Base-by-base conservation (phyloP, 2,888 invertebrate species). In the Polia nebulosa region DNA sequence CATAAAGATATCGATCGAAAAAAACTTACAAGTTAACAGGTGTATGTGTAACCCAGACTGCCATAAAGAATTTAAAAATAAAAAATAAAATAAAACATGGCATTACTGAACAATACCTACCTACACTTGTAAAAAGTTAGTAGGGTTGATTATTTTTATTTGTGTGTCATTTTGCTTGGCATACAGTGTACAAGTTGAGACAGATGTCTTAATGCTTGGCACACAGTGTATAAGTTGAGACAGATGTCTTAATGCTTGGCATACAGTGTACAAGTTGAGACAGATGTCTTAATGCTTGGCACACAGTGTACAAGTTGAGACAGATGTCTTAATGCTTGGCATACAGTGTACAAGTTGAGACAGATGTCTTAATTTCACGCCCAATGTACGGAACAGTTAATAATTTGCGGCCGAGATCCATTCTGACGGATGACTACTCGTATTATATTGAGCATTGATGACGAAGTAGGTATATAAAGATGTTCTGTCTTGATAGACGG, bases 121-220 rank as follows among this genome's bases (percentile, higher is more conserved):
- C 17, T 4, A 11, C 3, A 44, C 1, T 25, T 8, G 39, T 11
- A 66, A 68, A 76, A 75, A 49, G 13, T n/a, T 2, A 0, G 6
- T 1, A 15, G 5, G 17, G 8, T 13, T 3, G 39, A n/a, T 56
- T 53, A 41, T 41, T 56, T 49, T 65, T 39, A 32, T 22, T 34
- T 20, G 13, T 27, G 52, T 64, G 22, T 25, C 49, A 41, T 56
- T 78, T 57, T 25, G 9, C n/a, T 36, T 56, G 51, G 67, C 58
- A 9, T 13, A 2, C 58, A 78, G 45, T 76, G 45, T 66, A 65
- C 25, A 47, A 69, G 51, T 57, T 44, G 56, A 15, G 60, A 80
- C 76, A 76, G 62, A 76, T 76, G 76, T 76, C 32, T 17, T 59
- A 63, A 76, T 80, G n/a, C n/a, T n/a, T n/a, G n/a, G n/a, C n/a